phyloP scores from a whole-genome alignment of 2,113 vertebrate species.

The Natator depressus region DNA sequence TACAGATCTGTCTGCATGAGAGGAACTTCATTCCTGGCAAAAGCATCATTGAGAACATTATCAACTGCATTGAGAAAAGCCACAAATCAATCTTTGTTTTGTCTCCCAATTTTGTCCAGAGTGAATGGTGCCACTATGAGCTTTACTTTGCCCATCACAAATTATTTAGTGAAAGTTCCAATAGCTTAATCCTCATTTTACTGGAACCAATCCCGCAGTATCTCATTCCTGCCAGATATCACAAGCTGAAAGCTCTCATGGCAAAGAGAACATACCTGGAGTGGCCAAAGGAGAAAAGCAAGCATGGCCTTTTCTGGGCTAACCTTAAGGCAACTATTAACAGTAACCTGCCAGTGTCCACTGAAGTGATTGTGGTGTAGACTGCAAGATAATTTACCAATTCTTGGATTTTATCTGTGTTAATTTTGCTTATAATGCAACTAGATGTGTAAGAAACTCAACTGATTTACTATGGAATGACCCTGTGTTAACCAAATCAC shows the following conservation, averaged over 20 bases:
- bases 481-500: background rate
- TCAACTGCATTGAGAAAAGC: slow-evolving; percentile 89
- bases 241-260: slow-evolving; percentile 90
- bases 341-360: slow-evolving; percentile 48
- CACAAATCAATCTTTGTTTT: slow-evolving; percentile 89
- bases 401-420: background rate
- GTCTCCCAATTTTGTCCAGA: slow-evolving; percentile 91
- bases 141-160: slow-evolving; percentile 94
- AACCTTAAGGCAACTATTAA: slow-evolving; percentile 85
- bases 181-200: slow-evolving; percentile 87
- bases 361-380: background rate
- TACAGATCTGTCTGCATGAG: slow-evolving; percentile 87
- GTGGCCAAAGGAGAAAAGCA: slow-evolving; percentile 88
- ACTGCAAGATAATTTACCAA: background rate
- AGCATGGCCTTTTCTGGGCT: slow-evolving; percentile 88
- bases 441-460: background rate
- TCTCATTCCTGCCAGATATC: slow-evolving; percentile 86
- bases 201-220: slow-evolving; percentile 88
- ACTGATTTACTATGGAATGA: background rate
- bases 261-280: slow-evolving; percentile 86
- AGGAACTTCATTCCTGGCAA: slow-evolving; percentile 88
- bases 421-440: background rate
- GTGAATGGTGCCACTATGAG: slow-evolving; percentile 96
- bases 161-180: slow-evolving; percentile 73
- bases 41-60: slow-evolving; percentile 91